These are phyloP conservation scores for Lanistes nyassanus DNA, from an alignment of 1,140 invertebrate species.

Conservation along the genomic window DNA sequence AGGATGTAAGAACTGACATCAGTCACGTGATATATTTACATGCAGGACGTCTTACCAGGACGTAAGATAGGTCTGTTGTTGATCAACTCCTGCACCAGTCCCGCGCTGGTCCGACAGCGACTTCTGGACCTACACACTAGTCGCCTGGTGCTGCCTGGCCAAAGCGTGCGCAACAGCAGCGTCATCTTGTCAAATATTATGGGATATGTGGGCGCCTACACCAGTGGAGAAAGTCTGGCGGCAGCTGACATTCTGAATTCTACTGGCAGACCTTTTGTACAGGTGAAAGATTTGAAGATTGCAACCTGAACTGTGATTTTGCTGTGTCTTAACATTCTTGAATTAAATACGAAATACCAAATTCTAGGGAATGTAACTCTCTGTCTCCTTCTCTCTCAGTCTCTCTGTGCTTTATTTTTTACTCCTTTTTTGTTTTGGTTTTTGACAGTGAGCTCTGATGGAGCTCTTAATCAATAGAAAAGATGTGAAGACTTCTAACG, in stretches of 20 bases:
- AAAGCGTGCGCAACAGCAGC: slow-evolving; percentile 73
- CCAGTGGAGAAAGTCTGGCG: slow-evolving; percentile 23
- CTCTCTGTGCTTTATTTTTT: too few relatives aligned
- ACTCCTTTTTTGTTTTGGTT: too few relatives aligned
- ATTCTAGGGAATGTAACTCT: too few relatives aligned
- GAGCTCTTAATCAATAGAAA: too few relatives aligned
- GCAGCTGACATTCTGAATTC: slow-evolving; percentile 14
- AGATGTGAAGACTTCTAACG: too few relatives aligned
- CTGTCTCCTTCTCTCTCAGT: too few relatives aligned
- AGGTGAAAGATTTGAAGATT: not conserved
- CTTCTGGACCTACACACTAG: slow-evolving; percentile 1
- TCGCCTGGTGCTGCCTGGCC: slow-evolving; percentile 51
- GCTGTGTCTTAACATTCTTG: too few relatives aligned
- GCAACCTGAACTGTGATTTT: too few relatives aligned
- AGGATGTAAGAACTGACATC: too few relatives aligned
- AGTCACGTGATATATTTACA: not conserved
- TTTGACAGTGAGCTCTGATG: too few relatives aligned
- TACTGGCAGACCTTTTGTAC: not conserved
- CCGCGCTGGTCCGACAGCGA: not conserved
- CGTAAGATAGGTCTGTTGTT: not conserved
- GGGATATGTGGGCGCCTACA: slow-evolving; percentile 24
- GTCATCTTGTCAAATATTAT: slow-evolving; percentile 59
- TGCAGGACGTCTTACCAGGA: not conserved
- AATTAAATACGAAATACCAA: too few relatives aligned
- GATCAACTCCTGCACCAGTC: slow-evolving; percentile 10